Conservation (phyloP, 37 sponge, comb jelly and placozoan genomes). For the Chondrilla cf. caribensis region DNA sequence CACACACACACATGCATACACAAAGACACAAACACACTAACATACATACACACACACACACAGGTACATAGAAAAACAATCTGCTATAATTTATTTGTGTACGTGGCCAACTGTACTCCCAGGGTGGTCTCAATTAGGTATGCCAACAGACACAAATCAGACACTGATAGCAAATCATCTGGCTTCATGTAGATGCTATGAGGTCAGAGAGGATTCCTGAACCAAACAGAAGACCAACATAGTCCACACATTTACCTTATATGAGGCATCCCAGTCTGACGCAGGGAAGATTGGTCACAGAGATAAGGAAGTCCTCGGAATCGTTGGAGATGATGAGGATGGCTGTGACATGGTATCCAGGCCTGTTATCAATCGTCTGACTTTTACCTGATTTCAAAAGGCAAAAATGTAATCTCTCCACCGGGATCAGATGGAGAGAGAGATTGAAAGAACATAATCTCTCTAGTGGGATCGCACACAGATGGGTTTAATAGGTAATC, state of each 20-base stretch:
- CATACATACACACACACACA: conserved; percentile 21
- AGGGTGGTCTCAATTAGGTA: conserved; percentile 2
- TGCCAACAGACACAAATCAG: background rate
- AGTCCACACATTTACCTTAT: conserved; percentile 3
- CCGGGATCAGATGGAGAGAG: too few species aligned
- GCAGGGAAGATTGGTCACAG: too few species aligned
- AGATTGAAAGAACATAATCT: too few species aligned
- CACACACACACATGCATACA: conserved; percentile 26
- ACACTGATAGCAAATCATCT: background rate
- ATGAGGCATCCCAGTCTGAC: background rate
- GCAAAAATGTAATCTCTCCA: too few species aligned
- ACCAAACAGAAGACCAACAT: conserved; percentile 16
- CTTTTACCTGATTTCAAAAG: too few species aligned
- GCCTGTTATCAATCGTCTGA: too few species aligned
- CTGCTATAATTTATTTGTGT: background rate
- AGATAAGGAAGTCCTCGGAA: too few species aligned
- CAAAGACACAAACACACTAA: conserved; percentile 26
- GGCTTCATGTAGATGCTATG: background rate
- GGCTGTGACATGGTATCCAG: too few species aligned
- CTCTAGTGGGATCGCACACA: too few species aligned
- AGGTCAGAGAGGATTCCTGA: background rate
- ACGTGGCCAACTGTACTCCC: background rate
- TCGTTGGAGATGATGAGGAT: too few species aligned
- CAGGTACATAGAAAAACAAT: background rate
- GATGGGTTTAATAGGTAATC: too few species aligned